These are phyloP conservation scores for Spisula solida DNA, from an alignment of 2,888 invertebrate genomes.

Conservation along the genomic window DNA sequence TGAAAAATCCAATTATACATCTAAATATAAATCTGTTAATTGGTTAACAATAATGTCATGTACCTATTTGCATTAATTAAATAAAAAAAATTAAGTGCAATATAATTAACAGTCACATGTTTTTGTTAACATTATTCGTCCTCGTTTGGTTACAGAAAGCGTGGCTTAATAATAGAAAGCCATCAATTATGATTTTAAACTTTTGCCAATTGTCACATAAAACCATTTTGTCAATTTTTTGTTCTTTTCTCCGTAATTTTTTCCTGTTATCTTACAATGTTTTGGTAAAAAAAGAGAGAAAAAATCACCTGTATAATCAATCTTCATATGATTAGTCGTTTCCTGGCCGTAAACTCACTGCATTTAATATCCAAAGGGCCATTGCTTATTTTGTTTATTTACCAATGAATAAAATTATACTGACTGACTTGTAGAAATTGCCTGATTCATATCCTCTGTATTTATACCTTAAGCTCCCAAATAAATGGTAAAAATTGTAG, in stretches of 20 bases:
- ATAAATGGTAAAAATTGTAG: too few species aligned
- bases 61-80: conserved; percentile 29
- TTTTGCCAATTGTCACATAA: not conserved
- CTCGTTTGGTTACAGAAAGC: not conserved
- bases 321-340: not conserved
- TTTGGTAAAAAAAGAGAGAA: not conserved
- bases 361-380: not conserved
- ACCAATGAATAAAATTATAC: too few species aligned
- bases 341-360: not conserved
- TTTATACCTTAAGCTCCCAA: too few species aligned
- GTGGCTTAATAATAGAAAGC: not conserved
- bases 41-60: not conserved
- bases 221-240: not conserved
- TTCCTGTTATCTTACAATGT: not conserved
- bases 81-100: conserved; percentile 32
- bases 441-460: too few species aligned
- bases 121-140: conserved; percentile 21
- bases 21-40: not conserved
- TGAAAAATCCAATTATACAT: not conserved
- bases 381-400: too few species aligned
- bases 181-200: not conserved
- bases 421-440: too few species aligned
- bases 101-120: conserved; percentile 21
- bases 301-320: not conserved
- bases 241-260: not conserved